Evolutionary conservation across 2,888 invertebrate genomes (phyloP), one percentile per base, ranked within the genome.

Genomic region (Cylloceria caligata): DNA sequence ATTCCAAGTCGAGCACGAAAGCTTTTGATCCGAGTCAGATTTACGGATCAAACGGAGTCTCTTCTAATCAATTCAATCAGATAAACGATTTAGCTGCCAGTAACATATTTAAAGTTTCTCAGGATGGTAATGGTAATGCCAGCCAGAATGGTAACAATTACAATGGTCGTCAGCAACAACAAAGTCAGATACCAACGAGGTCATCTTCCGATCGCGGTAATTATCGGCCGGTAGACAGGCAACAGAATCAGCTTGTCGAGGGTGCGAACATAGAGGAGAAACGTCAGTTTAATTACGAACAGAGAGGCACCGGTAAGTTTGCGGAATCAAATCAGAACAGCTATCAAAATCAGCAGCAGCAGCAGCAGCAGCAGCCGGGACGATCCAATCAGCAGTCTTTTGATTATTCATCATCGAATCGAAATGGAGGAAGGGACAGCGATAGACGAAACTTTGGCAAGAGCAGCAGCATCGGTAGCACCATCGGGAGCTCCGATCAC

Each of bases 241-340:
- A 88, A 49, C 86, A 85, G 21, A 89, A 89, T 84, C 86, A 88
- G 27, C 52, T 89, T 5, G 62, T 86, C 1, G 86, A 89, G 27
- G 78, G 84, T 16, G 80, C 81, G 4, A 87, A 84, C 57, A 84
- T 82, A 13, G 85, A 86, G 42, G 45, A 74, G 3, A 87, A 85
- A 30, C 87, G 90, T 39, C 87, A 90, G 47, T 85, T 81, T 19
- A 84, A 88, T 80, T 79, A 89, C 64, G 84, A 86, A 42, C 80
- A 72, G 45, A 80, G 77, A 83, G 83, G 83, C 71, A 57, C 77
- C 3, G 85, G 80, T 55, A 85, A 87, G 74, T 84, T 83, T 62
- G 77, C 86, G 16, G 84, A 84, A 19, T 83, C 79, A 27, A 84
- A 83, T 82, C 87, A 87, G 68, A 75, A 76, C 39, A 60, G 27